Evolutionary conservation across 2,113 vertebrate genomes (phyloP).

Genomic region (Ammodytes dubius): DNA sequence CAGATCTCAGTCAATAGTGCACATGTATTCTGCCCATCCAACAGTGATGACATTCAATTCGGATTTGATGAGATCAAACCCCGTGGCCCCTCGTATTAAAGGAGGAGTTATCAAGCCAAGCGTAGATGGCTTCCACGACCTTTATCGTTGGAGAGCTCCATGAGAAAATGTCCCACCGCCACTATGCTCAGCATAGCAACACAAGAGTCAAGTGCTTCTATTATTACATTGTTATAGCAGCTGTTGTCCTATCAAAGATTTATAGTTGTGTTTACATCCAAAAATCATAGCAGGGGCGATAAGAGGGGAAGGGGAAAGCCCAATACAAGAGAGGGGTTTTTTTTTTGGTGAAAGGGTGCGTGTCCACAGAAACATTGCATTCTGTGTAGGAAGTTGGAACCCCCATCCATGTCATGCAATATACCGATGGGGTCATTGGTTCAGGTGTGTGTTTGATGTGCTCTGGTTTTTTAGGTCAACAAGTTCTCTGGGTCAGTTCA

Average conservation of each 20-base stretch:
- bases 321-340: not conserved
- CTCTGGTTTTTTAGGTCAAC: conserved; percentile 26
- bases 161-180: conserved; percentile 65
- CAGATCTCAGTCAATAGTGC: not conserved
- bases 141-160: conserved; percentile 30
- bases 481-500: conserved; percentile 13
- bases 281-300: not conserved
- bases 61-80: not conserved
- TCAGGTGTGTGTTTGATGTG: conserved; percentile 24
- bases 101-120: conserved; percentile 13
- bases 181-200: conserved; percentile 29
- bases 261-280: conserved; percentile 44
- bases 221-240: conserved; percentile 49
- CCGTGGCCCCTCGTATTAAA: conserved; percentile 21
- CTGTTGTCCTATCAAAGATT: conserved; percentile 53
- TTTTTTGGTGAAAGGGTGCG: not conserved
- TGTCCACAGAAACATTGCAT: not conserved
- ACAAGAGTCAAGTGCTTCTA: conserved; percentile 54
- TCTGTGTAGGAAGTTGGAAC: conserved; percentile 10
- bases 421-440: not conserved
- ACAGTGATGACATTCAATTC: not conserved
- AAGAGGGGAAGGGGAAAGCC: not conserved
- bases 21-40: not conserved
- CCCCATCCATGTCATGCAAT: not conserved
- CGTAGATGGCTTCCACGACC: conserved; percentile 44